Evolutionary conservation across 2,888 invertebrate species (phyloP), one percentile per base, ranked within the genome.

Genomic region (Pseudanteris insignis): DNA sequence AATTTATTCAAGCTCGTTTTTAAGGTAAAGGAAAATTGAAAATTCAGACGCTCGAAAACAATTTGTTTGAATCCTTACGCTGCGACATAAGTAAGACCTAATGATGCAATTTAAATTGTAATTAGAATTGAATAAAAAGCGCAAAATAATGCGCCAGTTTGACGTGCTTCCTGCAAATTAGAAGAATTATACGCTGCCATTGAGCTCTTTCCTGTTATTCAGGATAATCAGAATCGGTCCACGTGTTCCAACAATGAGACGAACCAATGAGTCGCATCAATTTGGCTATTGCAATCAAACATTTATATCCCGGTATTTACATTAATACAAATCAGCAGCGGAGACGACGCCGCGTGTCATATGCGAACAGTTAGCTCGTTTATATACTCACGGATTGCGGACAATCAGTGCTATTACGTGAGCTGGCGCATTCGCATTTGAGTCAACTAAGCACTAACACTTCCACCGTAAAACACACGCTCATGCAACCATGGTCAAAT

Each of bases 171-270:
- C 63, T 50, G 53, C 48, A 58, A 63, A 63, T 58, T 57, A 63
- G 38, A 54, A 53, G 50, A 63, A 58, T 58, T 58, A 58, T 48
- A 48, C 54, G 53, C 28, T 58, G 54, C 50, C 48, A 63, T 63
- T 63, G 63, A 58, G 58, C 28, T 58, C 54, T 58, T 63, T 63
- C 63, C 63, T 54, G 63, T 58, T 63, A 63, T 63, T 63, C 50
- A 63, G 63, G 50, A 54, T 63, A 63, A 63, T 63, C 40, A 46
- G 54, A 48, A 54, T 50, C 33, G 59, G 59, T 63, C 41, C 59
- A 63, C 63, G 63, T 63, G 59, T 59, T 63, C 12, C 15, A 25
- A 44, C 54, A 59, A 58, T 51, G 58, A 63, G 51, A 53, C 53
- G 29, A 37, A 26, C 37, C 47, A 53, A 29, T 48, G 50, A 53